Evolutionary conservation across 92 coral and sea anemone species (phyloP), one percentile per base, ranked within the genome.

Genomic region (Actinernus sp.): DNA sequence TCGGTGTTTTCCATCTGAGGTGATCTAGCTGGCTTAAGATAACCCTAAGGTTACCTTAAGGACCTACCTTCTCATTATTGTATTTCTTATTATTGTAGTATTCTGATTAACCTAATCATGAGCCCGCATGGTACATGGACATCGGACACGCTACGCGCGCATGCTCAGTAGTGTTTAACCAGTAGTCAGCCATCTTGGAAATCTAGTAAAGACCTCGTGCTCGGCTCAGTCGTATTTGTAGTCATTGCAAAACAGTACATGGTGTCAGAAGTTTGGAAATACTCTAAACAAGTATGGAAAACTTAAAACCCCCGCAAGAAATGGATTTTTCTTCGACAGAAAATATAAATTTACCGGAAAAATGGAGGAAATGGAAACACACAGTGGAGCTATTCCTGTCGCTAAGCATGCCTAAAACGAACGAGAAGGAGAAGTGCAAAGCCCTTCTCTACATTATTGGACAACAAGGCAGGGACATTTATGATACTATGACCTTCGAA

Each of bases 381-480:
- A 61, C 60, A 12, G 60, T 55, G 59, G 79, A 71, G 21, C 58
- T 71, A 7, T 71, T 26, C 21, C 37, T 71, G 8, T 44, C 53
- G 26, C 46, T 59, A 1, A 38, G 31, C 19, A 61, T 71, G 79
- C 29, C 79, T 7, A 26, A 43, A 4, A 61, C 16, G 26, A 16
- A 1, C 4, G 58, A 60, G 22, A 71, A 45, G 31, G 79, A 61
- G 23, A 17, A 45, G 47, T 71, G 58, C 57, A 40, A 44, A 0
- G 58, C 72, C 18, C 28, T 71, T 13, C 46, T 63, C 0, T 71
- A 60, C 53, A 45, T 71, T 2, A 59, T 71, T n/a, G 81, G 81
- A n/a, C 81, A 73, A 30, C 74, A 62, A 14, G 75, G 62, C 10
- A 54, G 74, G 16, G 81, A 64, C 27, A 34, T 74, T 49, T 74